These are phyloP conservation scores for Saccostrea echinata DNA, from an alignment of 1,140 invertebrate species.

Conservation along the genomic window DNA sequence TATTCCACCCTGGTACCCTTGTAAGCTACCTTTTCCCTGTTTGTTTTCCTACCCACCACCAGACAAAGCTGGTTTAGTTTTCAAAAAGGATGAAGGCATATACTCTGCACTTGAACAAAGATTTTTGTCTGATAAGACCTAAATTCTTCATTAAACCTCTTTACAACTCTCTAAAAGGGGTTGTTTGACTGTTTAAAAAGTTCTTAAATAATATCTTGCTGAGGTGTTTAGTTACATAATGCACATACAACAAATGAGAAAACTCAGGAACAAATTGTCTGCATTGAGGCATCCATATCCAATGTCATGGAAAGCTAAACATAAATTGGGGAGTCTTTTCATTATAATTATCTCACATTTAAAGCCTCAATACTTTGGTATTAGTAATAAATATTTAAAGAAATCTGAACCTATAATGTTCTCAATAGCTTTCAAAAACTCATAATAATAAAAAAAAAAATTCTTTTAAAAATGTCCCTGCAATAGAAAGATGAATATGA, in stretches of 20 bases:
- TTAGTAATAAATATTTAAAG: constrained; percentile 31
- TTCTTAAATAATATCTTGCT: not conserved
- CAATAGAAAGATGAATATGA: too few species aligned
- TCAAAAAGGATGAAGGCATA: constrained; percentile 11
- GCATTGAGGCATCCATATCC: not conserved
- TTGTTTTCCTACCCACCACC: not conserved
- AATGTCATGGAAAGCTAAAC: constrained; percentile 12
- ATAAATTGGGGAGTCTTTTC: constrained; percentile 7
- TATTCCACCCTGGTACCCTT: not conserved
- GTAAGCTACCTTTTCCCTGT: not conserved
- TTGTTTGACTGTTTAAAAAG: constrained; percentile 9
- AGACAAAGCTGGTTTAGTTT: not conserved
- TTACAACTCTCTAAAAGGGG: constrained; percentile 1
- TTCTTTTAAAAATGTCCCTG: too few species aligned
- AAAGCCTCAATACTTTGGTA: constrained; percentile 16
- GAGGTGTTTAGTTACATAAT: constrained; percentile 20
- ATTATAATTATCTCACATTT: constrained; percentile 12
- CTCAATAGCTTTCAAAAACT: not conserved
- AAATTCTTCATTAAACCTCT: not conserved
- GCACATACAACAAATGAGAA: not conserved
- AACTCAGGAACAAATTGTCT: constrained; percentile 2
- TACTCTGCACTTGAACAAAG: not conserved
- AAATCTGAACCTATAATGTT: not conserved
- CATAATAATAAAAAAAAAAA: too few species aligned
- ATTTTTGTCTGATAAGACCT: not conserved